Conservation (phyloP, 2,888 invertebrate species). For the Yponomeuta sedellus region DNA sequence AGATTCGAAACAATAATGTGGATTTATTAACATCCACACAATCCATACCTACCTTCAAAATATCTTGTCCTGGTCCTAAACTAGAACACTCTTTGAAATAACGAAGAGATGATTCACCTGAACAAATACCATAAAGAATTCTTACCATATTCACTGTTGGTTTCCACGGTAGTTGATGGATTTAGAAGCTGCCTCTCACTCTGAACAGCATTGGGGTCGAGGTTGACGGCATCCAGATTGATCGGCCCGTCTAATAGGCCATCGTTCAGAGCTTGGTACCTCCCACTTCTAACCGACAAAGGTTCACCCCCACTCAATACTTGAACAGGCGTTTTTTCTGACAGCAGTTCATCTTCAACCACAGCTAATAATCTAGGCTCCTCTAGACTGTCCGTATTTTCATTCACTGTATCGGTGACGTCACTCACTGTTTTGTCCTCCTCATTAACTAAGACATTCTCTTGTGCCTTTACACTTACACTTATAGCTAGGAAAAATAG, state of each 20-base stretch:
- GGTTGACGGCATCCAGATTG: slow-evolving; percentile 44
- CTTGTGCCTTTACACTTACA: slow-evolving; percentile 56
- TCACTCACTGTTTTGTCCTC: slow-evolving; percentile 41
- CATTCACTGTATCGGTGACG: slow-evolving; percentile 22
- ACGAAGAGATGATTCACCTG: no score
- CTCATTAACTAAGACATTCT: slow-evolving; percentile 40
- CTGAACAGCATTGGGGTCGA: slow-evolving; percentile 37
- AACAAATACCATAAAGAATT: slow-evolving; percentile 15
- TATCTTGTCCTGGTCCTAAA: no score
- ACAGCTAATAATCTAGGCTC: neutral
- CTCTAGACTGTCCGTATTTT: slow-evolving; percentile 25
- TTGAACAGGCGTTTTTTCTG: slow-evolving; percentile 41
- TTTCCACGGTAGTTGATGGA: slow-evolving; percentile 41
- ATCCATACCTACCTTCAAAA: no score
- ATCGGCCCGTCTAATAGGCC: slow-evolving; percentile 39
- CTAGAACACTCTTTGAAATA: no score
- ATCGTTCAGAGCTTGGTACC: slow-evolving; percentile 56
- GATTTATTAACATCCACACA: no score
- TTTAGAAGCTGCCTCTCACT: slow-evolving; percentile 52
- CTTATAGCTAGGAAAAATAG: slow-evolving; percentile 51
- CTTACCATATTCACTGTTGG: slow-evolving; percentile 60
- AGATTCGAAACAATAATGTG: no score
- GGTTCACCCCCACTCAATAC: slow-evolving; percentile 35
- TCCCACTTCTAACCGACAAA: slow-evolving; percentile 56
- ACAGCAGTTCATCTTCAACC: slow-evolving; percentile 24